Conservation (phyloP, 1,140 invertebrate genomes). For the Eufriesea mexicana region DNA sequence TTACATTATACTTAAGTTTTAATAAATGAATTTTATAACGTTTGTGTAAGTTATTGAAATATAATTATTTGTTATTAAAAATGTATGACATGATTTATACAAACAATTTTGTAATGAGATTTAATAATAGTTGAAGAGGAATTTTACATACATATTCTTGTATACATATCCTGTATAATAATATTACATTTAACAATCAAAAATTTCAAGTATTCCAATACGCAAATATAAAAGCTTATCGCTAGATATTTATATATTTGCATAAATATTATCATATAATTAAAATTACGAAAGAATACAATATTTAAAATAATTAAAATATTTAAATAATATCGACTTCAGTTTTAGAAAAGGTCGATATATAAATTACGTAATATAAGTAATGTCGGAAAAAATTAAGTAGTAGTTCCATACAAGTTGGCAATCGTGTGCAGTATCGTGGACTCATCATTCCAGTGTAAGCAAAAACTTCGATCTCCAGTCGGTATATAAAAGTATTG, state of each 20-base stretch:
- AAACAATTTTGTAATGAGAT: not conserved
- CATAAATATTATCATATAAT: not conserved
- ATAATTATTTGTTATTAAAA: not conserved
- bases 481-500: conserved; percentile 52
- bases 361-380: not conserved
- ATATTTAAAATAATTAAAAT: not conserved
- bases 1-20: conserved; percentile 49
- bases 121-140: not conserved
- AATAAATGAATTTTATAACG: conserved; percentile 40
- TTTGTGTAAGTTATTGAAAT: not conserved
- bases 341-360: not conserved
- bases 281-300: not conserved
- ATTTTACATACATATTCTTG: not conserved
- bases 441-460: conserved; percentile 13
- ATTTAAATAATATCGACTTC: not conserved
- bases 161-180: not conserved
- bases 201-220: not conserved
- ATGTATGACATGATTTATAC: not conserved
- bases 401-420: conserved; percentile 14
- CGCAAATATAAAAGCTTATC: not conserved
- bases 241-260: not conserved
- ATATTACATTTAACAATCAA: not conserved
- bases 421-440: conserved; percentile 21
- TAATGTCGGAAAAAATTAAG: not conserved
- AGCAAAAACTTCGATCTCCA: conserved; percentile 24